A percentile compares a stretch with the other conserved stretches of the same genome.
These are phyloP conservation scores for Lethocerus indicus DNA, from an alignment of 1,140 invertebrate species.

Conservation along the genomic window DNA sequence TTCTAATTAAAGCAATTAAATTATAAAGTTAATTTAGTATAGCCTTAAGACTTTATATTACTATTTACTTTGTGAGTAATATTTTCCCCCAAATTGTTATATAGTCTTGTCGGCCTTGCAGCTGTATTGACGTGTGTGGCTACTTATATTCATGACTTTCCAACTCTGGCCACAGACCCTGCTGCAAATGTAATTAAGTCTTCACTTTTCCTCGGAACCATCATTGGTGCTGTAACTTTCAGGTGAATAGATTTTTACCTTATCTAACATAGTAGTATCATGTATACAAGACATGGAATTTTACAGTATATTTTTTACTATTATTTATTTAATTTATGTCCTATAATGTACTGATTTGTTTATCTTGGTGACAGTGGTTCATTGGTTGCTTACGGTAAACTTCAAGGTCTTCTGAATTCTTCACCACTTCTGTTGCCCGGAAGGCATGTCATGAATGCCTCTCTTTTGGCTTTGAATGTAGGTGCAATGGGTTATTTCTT, in stretches of 20 bases:
- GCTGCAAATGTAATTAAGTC: constrained; percentile 73
- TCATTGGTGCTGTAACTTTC: constrained; percentile 81
- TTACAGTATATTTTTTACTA: too few relatives aligned
- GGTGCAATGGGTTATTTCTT: constrained; percentile 54
- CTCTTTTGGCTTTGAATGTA: constrained; percentile 46
- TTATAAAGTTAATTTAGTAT: too few relatives aligned
- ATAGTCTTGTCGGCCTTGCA: constrained; percentile 64
- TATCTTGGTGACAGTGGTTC: constrained; percentile 43
- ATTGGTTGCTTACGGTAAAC: constrained; percentile 78
- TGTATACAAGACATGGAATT: too few relatives aligned
- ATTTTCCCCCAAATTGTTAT: background rate
- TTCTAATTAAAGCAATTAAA: too few relatives aligned
- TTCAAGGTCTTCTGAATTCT: constrained; percentile 66
- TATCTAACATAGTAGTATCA: too few relatives aligned
- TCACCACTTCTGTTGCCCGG: constrained; percentile 67
- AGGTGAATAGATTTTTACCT: constrained; percentile 27
- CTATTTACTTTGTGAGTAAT: background rate
- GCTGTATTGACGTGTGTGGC: constrained; percentile 73
- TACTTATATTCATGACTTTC: constrained; percentile 69
- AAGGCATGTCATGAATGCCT: constrained; percentile 55
- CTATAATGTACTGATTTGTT: too few relatives aligned
- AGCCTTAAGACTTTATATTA: background rate
- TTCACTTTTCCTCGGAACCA: constrained; percentile 73
- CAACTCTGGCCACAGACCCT: constrained; percentile 66
- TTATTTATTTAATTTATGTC: too few relatives aligned